A percentile compares a stretch with the other conserved stretches of the same genome.
These are phyloP conservation scores for Aphelenchoides avenae DNA, from an alignment of 1,140 invertebrate genomes.

Conservation along the genomic window DNA sequence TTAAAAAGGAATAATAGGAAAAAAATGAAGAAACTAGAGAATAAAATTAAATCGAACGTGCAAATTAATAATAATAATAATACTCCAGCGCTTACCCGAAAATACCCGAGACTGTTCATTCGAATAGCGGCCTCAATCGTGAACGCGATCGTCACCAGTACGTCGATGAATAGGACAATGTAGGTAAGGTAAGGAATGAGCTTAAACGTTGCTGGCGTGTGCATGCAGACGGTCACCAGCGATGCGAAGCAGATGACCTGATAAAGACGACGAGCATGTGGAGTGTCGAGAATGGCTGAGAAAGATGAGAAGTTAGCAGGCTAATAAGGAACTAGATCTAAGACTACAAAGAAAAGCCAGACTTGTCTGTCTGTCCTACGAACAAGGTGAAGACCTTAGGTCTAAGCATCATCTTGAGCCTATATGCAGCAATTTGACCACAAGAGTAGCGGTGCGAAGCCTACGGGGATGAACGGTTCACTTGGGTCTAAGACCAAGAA, in stretches of 20 bases:
- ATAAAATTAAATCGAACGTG: not conserved
- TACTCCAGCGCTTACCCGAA: conserved; percentile 21
- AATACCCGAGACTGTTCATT: conserved; percentile 37
- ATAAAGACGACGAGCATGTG: conserved; percentile 30
- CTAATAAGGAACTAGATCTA: too few species aligned
- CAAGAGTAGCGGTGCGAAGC: too few species aligned
- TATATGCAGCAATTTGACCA: conserved; percentile 6
- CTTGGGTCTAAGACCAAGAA: too few species aligned
- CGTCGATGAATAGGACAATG: conserved; percentile 44
- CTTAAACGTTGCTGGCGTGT: conserved; percentile 53
- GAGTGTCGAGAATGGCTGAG: conserved; percentile 48
- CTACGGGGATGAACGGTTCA: too few species aligned
- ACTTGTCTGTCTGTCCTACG: too few species aligned
- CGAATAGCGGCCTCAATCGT: conserved; percentile 46
- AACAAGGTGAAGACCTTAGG: too few species aligned
- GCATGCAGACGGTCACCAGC: conserved; percentile 55
- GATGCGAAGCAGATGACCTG: conserved; percentile 52
- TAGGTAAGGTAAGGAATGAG: conserved; percentile 45
- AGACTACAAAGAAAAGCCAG: too few species aligned
- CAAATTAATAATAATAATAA: too few species aligned
- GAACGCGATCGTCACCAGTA: conserved; percentile 47
- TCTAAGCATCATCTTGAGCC: too few species aligned
- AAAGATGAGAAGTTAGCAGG: too few species aligned
- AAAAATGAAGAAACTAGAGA: conserved; percentile 14
- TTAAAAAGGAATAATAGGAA: conserved; percentile 10